These are phyloP conservation scores for Pteruthius melanotis DNA, from an alignment of 2,113 vertebrate species.

Conservation along the genomic window DNA sequence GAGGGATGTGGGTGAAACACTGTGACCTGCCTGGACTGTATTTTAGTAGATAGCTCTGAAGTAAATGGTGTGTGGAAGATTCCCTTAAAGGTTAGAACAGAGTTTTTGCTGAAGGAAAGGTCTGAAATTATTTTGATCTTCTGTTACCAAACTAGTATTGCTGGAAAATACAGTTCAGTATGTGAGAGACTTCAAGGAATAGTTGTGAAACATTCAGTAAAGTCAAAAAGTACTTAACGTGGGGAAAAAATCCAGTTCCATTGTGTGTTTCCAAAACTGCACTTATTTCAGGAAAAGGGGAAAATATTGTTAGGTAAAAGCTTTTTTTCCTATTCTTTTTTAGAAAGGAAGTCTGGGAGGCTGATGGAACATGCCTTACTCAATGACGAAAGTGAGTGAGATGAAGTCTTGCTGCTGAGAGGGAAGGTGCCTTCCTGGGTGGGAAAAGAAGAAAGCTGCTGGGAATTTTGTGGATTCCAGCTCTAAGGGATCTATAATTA, in stretches of 20 bases:
- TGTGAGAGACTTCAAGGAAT: background rate
- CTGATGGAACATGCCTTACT: conserved; percentile 97
- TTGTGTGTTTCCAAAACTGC: background rate
- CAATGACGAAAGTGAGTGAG: conserved; percentile 92
- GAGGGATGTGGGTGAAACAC: background rate
- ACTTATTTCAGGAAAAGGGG: background rate
- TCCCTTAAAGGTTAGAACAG: background rate
- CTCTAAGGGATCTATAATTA: background rate
- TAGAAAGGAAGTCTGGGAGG: conserved; percentile 76
- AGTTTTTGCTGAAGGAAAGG: background rate
- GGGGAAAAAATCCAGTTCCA: background rate
- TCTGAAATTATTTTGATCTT: background rate
- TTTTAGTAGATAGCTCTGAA: background rate
- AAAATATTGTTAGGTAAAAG: background rate
- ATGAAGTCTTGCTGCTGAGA: background rate
- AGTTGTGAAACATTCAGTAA: background rate
- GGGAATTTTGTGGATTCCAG: background rate
- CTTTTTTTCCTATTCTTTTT: conserved; percentile 16
- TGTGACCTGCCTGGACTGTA: background rate
- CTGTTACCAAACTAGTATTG: background rate
- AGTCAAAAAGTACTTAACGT: background rate
- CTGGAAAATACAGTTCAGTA: background rate
- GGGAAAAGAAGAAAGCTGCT: background rate
- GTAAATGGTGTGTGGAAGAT: background rate
- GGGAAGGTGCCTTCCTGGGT: background rate